A percentile compares a stretch with the other conserved stretches of the same genome.
Conservation (phyloP, 1,140 invertebrate genomes). For the Neotoxoptera formosana region DNA sequence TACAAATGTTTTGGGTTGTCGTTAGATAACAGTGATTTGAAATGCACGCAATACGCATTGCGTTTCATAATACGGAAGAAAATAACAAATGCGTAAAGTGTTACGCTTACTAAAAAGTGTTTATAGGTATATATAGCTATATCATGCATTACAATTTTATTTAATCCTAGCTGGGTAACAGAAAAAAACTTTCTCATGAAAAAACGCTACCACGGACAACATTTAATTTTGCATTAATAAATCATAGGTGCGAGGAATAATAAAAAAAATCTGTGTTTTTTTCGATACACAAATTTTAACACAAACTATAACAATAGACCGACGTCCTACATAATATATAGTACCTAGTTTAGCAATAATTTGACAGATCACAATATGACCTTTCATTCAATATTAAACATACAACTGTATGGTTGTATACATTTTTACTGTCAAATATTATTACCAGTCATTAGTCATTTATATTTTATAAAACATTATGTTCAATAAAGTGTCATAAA, state of each 20-base stretch:
- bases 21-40: background rate
- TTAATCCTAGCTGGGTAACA: background rate
- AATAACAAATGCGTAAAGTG: background rate
- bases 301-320: background rate
- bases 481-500: background rate
- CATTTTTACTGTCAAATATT: background rate
- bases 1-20: background rate
- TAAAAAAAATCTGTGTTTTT: background rate
- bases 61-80: background rate
- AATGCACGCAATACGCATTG: background rate
- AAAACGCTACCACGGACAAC: background rate
- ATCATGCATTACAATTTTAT: background rate
- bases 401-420: background rate
- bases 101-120: conserved; percentile 19
- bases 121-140: background rate
- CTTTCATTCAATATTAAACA: background rate
- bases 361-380: background rate
- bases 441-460: background rate
- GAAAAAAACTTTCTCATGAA: background rate
- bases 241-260: background rate
- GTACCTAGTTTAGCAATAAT: background rate
- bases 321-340: background rate
- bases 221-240: background rate
- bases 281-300: background rate
- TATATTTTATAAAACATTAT: background rate